phyloP scores from a whole-genome alignment of 30 jellyfish, hydroid and myxozoan species.

The Rhopilema esculentum region DNA sequence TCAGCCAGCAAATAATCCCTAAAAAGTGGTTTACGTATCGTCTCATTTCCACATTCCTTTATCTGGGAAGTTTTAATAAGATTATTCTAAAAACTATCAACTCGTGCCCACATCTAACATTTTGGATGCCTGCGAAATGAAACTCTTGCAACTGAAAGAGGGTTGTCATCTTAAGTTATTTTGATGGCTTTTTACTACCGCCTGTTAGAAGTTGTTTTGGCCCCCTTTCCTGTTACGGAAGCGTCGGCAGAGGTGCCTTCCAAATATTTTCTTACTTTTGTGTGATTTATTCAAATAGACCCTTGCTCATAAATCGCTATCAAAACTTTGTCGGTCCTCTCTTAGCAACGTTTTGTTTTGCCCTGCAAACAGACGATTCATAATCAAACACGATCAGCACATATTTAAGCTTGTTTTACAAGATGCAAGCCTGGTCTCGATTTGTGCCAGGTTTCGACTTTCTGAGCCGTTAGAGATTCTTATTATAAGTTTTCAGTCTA shows the following conservation, averaged over 20 bases:
- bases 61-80: neutral
- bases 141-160: too few relatives aligned
- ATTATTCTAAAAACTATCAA: neutral
- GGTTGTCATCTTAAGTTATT: too few relatives aligned
- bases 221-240: conserved; percentile 36
- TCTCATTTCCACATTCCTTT: neutral
- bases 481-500: neutral
- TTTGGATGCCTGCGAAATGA: neutral
- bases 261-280: conserved; percentile 15
- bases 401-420: conserved; percentile 16
- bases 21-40: neutral
- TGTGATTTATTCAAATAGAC: conserved; percentile 14
- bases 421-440: neutral
- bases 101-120: neutral
- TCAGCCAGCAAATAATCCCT: neutral
- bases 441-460: neutral
- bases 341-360: conserved; percentile 43
- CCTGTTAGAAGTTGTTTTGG: neutral
- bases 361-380: neutral
- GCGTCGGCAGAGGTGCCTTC: neutral
- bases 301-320: conserved; percentile 68
- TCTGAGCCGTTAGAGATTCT: neutral
- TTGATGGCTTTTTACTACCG: neutral
- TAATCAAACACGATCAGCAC: neutral
- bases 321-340: neutral